Evolutionary conservation across 64 coral and sea anemone genomes (phyloP), one percentile per base, ranked within the genome.

Genomic region (Stichodactyla mertensii): DNA sequence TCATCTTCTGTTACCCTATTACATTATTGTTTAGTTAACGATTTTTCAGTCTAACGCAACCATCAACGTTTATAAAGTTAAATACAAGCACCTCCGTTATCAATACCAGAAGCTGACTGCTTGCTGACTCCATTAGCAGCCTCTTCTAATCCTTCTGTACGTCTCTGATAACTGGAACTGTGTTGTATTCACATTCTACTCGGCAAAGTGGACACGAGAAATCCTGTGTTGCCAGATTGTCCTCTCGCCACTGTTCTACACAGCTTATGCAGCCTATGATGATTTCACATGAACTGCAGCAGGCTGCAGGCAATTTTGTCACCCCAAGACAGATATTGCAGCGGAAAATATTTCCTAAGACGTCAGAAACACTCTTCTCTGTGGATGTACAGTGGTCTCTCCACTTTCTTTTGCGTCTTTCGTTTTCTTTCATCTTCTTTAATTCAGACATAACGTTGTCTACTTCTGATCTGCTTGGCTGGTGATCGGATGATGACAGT

Each of bases 211-310:
- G 86, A 58, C 86, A 87, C 16, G 78, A 55, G 16, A 36, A 16
- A 13, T 24, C 31, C 26, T 74, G 31, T 53, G 18, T 1, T 31
- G 28, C 28, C 28, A 31, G 28, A 31, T 31, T 31, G 28, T 31
- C 28, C 53, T 87, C 86, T 10, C 77, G 64, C 86, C 86, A 87
- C 86, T 87, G 70, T 16, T 87, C 86, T 55, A 87, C 52, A 55
- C 86, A 87, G 28, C 19, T 52, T 57, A 87, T 54, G 27, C 86
- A 87, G 15, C 86, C 86, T 16, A 87, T 87, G 20, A 78, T 16
- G 78, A 54, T 78, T 71, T 78, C 45, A 56, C 86, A 87, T 1
- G 10, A 3, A 13, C 55, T 53, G 54, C 86, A 87, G 9, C 18
- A 31, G 22, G 86, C 86, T 28, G 23, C 86, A 13, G 86, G 71